phyloP scores from a whole-genome alignment of 2,113 vertebrate genomes.

The Beaufortia kweichowensis region DNA sequence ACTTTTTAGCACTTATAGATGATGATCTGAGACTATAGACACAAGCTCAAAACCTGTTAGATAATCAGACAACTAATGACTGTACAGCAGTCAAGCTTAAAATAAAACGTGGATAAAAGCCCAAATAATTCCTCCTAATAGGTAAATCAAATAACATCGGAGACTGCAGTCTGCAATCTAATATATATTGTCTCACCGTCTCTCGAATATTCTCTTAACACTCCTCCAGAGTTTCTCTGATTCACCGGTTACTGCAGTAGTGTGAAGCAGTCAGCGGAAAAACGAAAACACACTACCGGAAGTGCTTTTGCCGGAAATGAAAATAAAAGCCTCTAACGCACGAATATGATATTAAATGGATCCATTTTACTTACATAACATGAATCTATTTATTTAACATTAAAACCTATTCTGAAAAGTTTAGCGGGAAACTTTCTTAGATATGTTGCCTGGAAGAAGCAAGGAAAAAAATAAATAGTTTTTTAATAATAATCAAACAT shows the following conservation, averaged over 20 bases:
- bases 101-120: background rate
- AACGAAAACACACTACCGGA: background rate
- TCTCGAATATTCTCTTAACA: background rate
- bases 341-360: too few relatives aligned
- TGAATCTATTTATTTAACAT: too few relatives aligned
- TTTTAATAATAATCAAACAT: too few relatives aligned
- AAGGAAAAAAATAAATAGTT: too few relatives aligned
- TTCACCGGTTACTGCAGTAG: background rate
- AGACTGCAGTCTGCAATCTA: too few relatives aligned
- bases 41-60: too few relatives aligned
- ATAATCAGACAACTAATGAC: background rate
- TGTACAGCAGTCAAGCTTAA: background rate
- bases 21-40: background rate
- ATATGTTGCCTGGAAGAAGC: too few relatives aligned
- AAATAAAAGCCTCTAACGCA: background rate
- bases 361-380: too few relatives aligned
- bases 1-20: background rate
- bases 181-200: background rate
- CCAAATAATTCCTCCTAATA: background rate
- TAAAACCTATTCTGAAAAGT: too few relatives aligned
- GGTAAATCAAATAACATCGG: background rate
- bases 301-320: background rate
- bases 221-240: background rate
- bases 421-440: too few relatives aligned
- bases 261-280: background rate